A percentile compares a stretch with the other conserved stretches of the same genome.
phyloP scores from a whole-genome alignment of 2,797 vertebrate species.

The Dicrostonyx torquatus region DNA sequence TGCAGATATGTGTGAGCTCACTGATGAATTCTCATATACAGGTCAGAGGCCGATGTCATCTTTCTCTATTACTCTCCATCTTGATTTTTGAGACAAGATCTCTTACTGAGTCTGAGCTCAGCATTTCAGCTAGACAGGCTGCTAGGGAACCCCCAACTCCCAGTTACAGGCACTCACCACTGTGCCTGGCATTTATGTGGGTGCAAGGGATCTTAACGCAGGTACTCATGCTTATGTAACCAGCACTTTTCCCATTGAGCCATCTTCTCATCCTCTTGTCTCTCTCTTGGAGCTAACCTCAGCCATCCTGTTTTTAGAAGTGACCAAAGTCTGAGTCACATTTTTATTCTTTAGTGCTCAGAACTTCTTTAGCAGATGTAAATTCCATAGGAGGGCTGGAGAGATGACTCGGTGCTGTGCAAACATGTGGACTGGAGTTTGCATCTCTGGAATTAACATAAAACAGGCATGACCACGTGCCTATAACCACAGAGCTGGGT shows the following conservation, averaged over 20 bases:
- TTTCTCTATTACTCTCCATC: neutral
- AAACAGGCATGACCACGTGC: neutral
- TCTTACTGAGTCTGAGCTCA: neutral
- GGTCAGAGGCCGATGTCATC: neutral
- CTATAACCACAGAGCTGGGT: neutral
- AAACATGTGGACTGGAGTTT: neutral
- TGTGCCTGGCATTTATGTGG: neutral
- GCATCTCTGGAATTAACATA: neutral
- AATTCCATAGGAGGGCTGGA: neutral
- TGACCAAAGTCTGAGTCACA: neutral
- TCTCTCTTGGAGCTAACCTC: neutral
- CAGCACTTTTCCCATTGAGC: neutral
- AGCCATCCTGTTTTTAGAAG: neutral
- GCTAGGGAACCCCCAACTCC: neutral
- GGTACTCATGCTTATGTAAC: neutral
- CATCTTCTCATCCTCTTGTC: no score
- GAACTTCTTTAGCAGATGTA: neutral
- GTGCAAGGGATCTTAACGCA: neutral
- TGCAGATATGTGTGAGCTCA: neutral
- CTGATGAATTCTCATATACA: neutral
- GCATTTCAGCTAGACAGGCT: neutral
- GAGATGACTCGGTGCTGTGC: no score
- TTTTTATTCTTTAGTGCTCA: conserved; percentile 20
- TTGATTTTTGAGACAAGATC: neutral
- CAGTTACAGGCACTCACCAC: no score